Conservation (phyloP, 2,113 vertebrate genomes). For the Colossoma macropomum region DNA sequence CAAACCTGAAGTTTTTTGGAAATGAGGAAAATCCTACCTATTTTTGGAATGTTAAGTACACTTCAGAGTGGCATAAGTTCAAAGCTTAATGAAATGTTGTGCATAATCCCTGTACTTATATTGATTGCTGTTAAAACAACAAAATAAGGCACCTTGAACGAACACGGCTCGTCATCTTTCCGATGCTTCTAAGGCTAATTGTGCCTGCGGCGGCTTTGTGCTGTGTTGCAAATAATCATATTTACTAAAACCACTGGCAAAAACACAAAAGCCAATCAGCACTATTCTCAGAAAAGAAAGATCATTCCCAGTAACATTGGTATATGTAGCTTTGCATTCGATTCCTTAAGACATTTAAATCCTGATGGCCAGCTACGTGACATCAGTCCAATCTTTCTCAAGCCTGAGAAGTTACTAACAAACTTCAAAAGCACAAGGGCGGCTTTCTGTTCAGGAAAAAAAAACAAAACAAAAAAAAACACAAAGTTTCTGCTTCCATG, state of each 20-base stretch:
- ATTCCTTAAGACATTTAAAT: conserved; percentile 20
- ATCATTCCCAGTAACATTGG: not conserved
- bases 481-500: conserved; percentile 42
- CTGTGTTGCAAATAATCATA: conserved; percentile 7
- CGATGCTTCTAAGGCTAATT: conserved; percentile 53
- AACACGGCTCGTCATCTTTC: conserved; percentile 34
- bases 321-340: not conserved
- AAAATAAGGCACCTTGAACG: conserved; percentile 62
- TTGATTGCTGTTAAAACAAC: conserved; percentile 43
- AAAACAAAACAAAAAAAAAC: not conserved
- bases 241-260: conserved; percentile 26
- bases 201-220: conserved; percentile 50
- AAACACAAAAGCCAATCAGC: not conserved
- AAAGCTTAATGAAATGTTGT: conserved; percentile 51
- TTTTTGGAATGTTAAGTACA: conserved; percentile 77
- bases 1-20: conserved; percentile 73
- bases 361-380: conserved; percentile 1
- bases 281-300: conserved; percentile 4
- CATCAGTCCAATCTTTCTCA: not conserved
- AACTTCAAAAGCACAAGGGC: not conserved
- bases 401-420: conserved; percentile 11
- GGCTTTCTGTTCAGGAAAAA: not conserved
- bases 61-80: conserved; percentile 65
- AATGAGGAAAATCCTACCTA: conserved; percentile 65
- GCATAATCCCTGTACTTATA: conserved; percentile 44